These are phyloP conservation scores for Pollimyrus isidori DNA, from an alignment of 2,113 vertebrate genomes.

Conservation along the genomic window DNA sequence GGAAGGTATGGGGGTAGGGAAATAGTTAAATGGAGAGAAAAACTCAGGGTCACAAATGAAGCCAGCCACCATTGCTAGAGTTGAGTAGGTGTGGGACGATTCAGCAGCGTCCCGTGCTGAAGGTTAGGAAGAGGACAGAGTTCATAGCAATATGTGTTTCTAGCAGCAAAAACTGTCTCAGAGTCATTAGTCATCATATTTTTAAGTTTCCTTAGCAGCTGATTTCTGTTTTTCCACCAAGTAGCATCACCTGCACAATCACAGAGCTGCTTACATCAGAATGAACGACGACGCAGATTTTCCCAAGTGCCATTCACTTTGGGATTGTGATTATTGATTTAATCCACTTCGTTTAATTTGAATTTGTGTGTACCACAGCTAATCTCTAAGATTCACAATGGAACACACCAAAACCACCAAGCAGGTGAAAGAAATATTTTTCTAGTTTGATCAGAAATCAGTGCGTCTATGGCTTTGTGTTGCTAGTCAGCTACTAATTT, in stretches of 20 bases:
- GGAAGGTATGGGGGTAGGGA: slow-evolving; percentile 13
- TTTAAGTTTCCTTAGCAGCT: not conserved
- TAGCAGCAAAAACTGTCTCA: not conserved
- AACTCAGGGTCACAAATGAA: too few species aligned
- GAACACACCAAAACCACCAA: not conserved
- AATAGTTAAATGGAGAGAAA: not conserved
- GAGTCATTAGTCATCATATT: too few species aligned
- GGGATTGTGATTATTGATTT: not conserved
- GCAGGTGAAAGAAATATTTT: slow-evolving; percentile 1
- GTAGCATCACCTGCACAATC: not conserved
- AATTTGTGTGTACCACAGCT: too few species aligned
- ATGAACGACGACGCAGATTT: not conserved
- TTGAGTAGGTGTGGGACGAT: not conserved
- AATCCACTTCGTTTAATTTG: not conserved
- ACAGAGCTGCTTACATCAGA: not conserved
- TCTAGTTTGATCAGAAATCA: not conserved
- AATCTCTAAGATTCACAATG: not conserved
- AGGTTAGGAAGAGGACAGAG: not conserved
- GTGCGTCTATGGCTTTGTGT: slow-evolving; percentile 1
- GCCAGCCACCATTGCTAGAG: not conserved
- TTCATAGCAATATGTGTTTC: not conserved
- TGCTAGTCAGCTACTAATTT: slow-evolving; percentile 52
- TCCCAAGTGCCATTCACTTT: not conserved
- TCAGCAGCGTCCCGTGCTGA: not conserved
- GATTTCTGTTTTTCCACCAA: not conserved